These are phyloP conservation scores for Lomographa bimaculata DNA, from an alignment of 2,888 invertebrate species.

Conservation along the genomic window DNA sequence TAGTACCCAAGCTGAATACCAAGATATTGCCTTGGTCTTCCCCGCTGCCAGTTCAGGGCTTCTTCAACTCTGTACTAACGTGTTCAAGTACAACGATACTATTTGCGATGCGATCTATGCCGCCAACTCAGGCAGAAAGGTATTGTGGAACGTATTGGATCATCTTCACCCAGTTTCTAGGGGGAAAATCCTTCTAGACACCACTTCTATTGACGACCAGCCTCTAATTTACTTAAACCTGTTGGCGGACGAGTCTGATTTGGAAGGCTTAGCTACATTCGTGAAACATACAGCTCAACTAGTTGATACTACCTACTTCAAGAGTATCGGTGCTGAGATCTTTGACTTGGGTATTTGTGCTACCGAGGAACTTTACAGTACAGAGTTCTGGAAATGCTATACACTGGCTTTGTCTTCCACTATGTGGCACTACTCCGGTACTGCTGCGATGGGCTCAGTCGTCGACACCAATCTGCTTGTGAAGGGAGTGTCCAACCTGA, in stretches of 20 bases:
- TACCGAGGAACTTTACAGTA: conserved; percentile 1
- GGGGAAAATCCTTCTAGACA: conserved; percentile 30
- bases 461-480: conserved; percentile 30
- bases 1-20: conserved; percentile 40
- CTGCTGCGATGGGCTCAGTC: conserved; percentile 36
- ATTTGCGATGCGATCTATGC: conserved; percentile 39
- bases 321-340: conserved; percentile 19
- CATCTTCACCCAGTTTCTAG: conserved; percentile 33
- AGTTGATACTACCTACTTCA: conserved; percentile 23
- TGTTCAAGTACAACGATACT: conserved; percentile 35
- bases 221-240: conserved; percentile 23
- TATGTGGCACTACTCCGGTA: conserved; percentile 40
- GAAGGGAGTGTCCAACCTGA: conserved; percentile 20
- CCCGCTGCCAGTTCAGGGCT: conserved; percentile 29
- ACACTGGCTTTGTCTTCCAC: conserved; percentile 28
- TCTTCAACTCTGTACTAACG: conserved; percentile 37
- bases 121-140: conserved; percentile 16
- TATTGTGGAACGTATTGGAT: conserved; percentile 22
- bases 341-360: conserved; percentile 17
- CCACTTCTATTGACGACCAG: conserved; percentile 18
- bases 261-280: conserved; percentile 14
- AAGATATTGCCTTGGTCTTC: conserved; percentile 34
- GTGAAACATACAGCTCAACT: conserved; percentile 7
- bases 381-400: conserved; percentile 36
- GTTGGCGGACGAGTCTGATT: conserved; percentile 14